A percentile compares a stretch with the other conserved stretches of the same genome.
phyloP scores from a whole-genome alignment of 92 coral and sea anemone genomes.

The Blastomussa wellsi region DNA sequence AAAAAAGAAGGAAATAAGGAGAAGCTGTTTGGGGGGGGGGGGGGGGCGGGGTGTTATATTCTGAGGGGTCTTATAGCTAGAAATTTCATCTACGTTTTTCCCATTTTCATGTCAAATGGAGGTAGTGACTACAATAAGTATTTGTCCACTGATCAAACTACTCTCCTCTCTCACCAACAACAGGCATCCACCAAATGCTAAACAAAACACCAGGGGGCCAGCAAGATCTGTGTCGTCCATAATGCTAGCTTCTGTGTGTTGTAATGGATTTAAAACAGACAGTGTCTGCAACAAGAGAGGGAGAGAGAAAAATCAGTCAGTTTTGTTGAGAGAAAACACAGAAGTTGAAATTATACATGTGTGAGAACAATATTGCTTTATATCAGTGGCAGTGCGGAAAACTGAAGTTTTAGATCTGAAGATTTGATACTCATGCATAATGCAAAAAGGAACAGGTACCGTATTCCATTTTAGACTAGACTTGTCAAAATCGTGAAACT shows the following conservation, averaged over 20 bases:
- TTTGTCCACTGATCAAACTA: background rate
- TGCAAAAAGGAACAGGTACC: background rate
- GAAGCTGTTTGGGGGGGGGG: no score
- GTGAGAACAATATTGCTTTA: background rate
- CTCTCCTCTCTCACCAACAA: constrained; percentile 52
- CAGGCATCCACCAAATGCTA: constrained; percentile 88
- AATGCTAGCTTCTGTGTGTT: constrained; percentile 83
- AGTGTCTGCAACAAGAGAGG: constrained; percentile 62
- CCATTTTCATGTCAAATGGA: no score
- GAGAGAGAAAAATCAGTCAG: no score
- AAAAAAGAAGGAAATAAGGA: no score
- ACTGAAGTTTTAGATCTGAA: background rate
- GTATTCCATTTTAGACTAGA: background rate
- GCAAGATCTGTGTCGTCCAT: constrained; percentile 95
- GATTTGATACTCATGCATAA: background rate
- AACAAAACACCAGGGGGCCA: constrained; percentile 86
- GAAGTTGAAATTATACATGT: background rate
- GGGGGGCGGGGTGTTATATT: no score
- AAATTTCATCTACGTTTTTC: no score
- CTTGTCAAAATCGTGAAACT: background rate
- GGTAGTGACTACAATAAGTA: background rate
- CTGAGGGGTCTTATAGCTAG: no score
- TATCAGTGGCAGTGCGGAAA: background rate
- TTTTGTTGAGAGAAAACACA: background rate
- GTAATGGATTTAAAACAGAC: constrained; percentile 86